These are phyloP conservation scores for Malurus elegans DNA, from an alignment of 2,113 vertebrate genomes.

Conservation along the genomic window DNA sequence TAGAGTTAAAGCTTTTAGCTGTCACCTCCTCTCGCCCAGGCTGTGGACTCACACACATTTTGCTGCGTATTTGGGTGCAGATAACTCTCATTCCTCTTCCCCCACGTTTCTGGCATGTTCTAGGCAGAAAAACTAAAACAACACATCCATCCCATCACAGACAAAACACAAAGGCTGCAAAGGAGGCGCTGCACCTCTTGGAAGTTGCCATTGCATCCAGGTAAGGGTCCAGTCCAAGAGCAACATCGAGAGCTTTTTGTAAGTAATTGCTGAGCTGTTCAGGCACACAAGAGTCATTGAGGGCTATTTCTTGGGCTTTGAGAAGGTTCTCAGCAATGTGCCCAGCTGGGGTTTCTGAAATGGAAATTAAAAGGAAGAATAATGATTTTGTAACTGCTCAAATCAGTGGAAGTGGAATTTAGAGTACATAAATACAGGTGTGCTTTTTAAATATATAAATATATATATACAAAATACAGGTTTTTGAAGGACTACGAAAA, in stretches of 20 bases:
- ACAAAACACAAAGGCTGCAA: not conserved
- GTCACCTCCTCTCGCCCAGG: not conserved
- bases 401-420: not conserved
- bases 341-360: constrained; percentile 74
- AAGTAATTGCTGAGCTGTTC: constrained; percentile 64
- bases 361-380: not conserved
- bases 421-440: not conserved
- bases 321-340: constrained; percentile 73
- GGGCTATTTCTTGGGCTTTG: constrained; percentile 73
- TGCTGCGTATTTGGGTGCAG: not conserved
- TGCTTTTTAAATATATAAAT: not conserved
- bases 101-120: rapidly evolving
- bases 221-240: constrained; percentile 73
- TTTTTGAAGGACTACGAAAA: not conserved
- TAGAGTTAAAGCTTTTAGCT: not conserved
- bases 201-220: constrained; percentile 64
- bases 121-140: not conserved
- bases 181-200: constrained; percentile 27
- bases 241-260: constrained; percentile 75
- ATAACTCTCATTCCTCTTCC: not conserved
- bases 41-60: not conserved
- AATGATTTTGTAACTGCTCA: not conserved
- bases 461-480: not conserved
- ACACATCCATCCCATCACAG: not conserved
- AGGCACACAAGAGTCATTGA: constrained; percentile 52